Base-by-base conservation (phyloP, 2,888 invertebrate species). In the Elaeidobius kamerunicus region DNA sequence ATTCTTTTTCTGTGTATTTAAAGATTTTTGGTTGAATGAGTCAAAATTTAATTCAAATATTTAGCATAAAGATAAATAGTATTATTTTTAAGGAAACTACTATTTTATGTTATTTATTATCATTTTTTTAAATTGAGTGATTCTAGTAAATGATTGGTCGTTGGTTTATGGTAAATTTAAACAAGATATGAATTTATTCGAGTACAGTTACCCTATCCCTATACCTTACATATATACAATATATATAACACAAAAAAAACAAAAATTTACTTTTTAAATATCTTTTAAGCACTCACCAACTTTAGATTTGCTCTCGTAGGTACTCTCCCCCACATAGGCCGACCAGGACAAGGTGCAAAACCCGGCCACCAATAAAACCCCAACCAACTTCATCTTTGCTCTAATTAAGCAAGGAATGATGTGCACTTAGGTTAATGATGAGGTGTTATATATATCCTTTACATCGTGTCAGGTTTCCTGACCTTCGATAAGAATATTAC, bases 261-360 rank as follows among this genome's bases (percentile, higher is more conserved):
- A 16, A 18, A 39, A 18, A 12, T 39, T 2, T 39, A 7, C 9
- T 39, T 17, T 35, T n/a, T 11, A 2, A 19, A 39, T 39, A 20
- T 9, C 19, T 17, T 42, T 23, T 16, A 14, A 38, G 3, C 9
- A 67, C 75, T 73, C 63, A 77, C 77, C 75, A 61, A 68, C 61
- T 65, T 70, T 73, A 55, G 64, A 67, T 54, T 67, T 64, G 18
- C 64, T 59, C 9, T 71, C 67, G 55, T 66, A 64, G 23, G 64
- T 60, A 9, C 70, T 68, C 5, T 71, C 69, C 11, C 71, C 63
- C 17, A 71, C 62, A 53, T 71, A 72, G 48, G 73, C 71, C 58
- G 75, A 75, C 63, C 74, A 68, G 15, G 60, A 60, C 30, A 63
- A 52, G 59, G 63, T 65, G 43, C 63, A 61, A 40, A 65, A 57